These are phyloP conservation scores for Thecophora atra DNA, from an alignment of 2,888 invertebrate genomes.

Conservation along the genomic window DNA sequence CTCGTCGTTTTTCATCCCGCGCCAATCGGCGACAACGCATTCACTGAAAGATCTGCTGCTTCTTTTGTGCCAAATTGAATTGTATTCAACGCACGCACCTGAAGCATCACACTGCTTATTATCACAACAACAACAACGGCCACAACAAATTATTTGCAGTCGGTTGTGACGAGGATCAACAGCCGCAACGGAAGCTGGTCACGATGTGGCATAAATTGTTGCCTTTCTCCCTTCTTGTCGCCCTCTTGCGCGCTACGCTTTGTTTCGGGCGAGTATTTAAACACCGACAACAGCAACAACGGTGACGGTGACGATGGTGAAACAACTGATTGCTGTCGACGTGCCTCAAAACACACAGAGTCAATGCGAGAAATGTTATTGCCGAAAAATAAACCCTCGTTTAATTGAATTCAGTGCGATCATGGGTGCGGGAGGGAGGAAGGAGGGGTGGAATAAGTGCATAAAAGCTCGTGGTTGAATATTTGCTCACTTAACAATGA, in stretches of 20 bases:
- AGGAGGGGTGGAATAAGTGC: too few relatives aligned
- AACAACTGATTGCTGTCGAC: not conserved
- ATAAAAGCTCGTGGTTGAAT: too few relatives aligned
- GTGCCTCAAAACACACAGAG: slow-evolving; percentile 3
- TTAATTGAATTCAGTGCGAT: slow-evolving; percentile 32
- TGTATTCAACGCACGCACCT: slow-evolving; percentile 12
- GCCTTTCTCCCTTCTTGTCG: too few relatives aligned
- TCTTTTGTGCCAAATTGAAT: not conserved
- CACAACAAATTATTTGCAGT: too few relatives aligned
- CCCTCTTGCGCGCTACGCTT: too few relatives aligned
- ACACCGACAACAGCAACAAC: not conserved
- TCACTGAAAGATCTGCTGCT: not conserved
- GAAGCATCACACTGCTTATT: slow-evolving; percentile 10
- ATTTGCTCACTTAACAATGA: too few relatives aligned
- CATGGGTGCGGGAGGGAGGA: too few relatives aligned
- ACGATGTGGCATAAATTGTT: too few relatives aligned
- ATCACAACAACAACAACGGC: not conserved
- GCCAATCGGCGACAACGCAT: too few relatives aligned
- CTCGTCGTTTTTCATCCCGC: not conserved
- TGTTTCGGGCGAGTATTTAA: not conserved
- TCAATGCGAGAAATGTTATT: not conserved
- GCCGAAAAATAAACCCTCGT: slow-evolving; percentile 12
- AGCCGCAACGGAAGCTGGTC: not conserved
- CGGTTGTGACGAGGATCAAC: not conserved
- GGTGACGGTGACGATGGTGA: not conserved